Conservation (phyloP, 2,888 invertebrate genomes). For the Macaria notata region DNA sequence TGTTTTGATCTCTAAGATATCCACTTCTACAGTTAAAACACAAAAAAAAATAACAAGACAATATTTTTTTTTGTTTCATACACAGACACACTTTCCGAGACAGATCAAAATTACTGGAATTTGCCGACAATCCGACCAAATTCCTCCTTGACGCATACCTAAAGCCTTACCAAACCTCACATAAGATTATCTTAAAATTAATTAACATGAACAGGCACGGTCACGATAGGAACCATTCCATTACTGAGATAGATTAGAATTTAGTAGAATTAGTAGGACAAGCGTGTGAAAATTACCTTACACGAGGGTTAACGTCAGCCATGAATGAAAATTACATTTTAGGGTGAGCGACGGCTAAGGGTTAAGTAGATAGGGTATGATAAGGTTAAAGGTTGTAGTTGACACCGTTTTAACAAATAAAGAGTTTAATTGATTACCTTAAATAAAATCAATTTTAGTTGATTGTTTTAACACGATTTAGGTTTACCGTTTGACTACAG, state of each 20-base stretch:
- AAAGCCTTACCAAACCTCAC: slow-evolving; percentile 1
- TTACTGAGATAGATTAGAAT: slow-evolving; percentile 19
- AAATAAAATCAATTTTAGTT: too few species aligned
- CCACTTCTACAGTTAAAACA: too few species aligned
- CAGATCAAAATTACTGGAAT: too few species aligned
- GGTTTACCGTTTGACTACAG: too few species aligned
- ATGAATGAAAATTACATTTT: slow-evolving; percentile 16
- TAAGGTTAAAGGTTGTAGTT: not conserved
- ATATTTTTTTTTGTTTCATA: too few species aligned
- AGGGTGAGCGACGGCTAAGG: slow-evolving; percentile 2
- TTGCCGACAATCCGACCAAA: slow-evolving; percentile 2
- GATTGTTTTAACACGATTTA: too few species aligned
- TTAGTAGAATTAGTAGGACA: slow-evolving; percentile 17
- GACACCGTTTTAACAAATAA: not conserved
- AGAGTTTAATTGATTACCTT: too few species aligned
- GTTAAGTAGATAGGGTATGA: not conserved
- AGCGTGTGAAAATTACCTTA: slow-evolving; percentile 20
- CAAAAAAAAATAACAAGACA: too few species aligned
- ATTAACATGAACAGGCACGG: slow-evolving; percentile 19
- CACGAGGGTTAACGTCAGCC: slow-evolving; percentile 10
- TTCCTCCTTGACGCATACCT: not conserved
- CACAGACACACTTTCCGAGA: too few species aligned
- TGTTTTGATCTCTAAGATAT: too few species aligned
- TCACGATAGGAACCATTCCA: slow-evolving; percentile 19
- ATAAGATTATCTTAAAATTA: slow-evolving; percentile 23